Evolutionary conservation across 64 coral and sea anemone genomes (phyloP).

Genomic region (Montipora capricornis): DNA sequence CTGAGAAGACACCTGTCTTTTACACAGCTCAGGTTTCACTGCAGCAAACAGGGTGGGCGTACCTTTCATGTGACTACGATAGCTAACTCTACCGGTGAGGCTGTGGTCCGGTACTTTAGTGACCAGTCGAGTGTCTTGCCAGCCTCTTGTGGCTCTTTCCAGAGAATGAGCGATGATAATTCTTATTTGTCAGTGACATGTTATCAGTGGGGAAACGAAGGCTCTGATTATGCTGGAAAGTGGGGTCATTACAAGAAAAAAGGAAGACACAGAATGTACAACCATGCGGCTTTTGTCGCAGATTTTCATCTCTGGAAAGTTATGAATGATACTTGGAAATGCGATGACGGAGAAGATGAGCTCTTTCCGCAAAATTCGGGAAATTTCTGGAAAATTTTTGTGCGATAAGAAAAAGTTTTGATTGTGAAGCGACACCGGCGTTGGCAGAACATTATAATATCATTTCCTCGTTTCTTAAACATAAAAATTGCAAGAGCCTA

Average conservation of each 20-base stretch:
- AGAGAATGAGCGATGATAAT: neutral
- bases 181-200: conserved; percentile 8
- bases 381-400: conserved; percentile 59
- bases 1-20: neutral
- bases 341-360: neutral
- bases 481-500: no score
- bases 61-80: conserved; percentile 35
- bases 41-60: conserved; percentile 31
- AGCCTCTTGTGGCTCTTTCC: conserved; percentile 24
- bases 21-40: conserved; percentile 55
- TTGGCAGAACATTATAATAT: no score
- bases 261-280: neutral
- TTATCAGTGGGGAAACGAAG: neutral
- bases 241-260: conserved; percentile 3
- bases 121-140: neutral
- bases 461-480: no score
- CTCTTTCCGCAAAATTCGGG: neutral
- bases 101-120: conserved; percentile 28
- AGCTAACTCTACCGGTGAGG: conserved; percentile 11
- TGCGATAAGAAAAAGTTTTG: conserved; percentile 4
- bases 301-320: neutral
- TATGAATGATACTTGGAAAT: neutral
- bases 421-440: no score
- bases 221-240: conserved; percentile 5
- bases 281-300: conserved; percentile 9